Base-by-base conservation (phyloP, 2,888 invertebrate species). In the Ennomos erosarius region DNA sequence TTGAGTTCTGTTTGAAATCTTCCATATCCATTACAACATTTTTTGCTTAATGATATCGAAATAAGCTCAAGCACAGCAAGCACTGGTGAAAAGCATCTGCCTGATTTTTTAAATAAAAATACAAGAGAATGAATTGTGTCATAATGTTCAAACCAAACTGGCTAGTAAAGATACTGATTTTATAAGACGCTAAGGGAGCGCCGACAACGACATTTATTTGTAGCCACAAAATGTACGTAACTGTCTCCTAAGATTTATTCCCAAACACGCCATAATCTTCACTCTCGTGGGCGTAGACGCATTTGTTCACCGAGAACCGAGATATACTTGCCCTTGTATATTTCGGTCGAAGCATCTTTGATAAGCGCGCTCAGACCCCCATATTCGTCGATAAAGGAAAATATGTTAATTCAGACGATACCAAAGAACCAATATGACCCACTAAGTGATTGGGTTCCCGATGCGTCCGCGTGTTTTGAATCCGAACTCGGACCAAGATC, bases 391-490 rank as follows among this genome's bases (percentile, higher is more conserved):
- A 92, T 92, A 91, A 90, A 84, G 82, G 85, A 88, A 90, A 90
- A 90, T 90, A 92, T 92, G 92, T 90, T 90, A 91, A 91, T 91
- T 89, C 78, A 75, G 80, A 75, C 78, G 74, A 82, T 81, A 75
- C 80, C 74, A 82, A 78, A 83, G 84, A 85, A 78, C 82, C 84
- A 85, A 88, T 88, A 88, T 90, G 85, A 87, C 87, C 90, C 81
- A 87, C 90, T 91, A 91, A 92, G 91, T 92, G 92, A 92, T 91
- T 91, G 90, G 91, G 78, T 88, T 85, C 74, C 83, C 77, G 79
- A 79, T 83, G 81, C 80, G 79, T 76, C 74, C 75, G 79, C 86
- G 87, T 88, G 89, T 85, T 85, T 86, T 76, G 89, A 90, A 91
- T 90, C 84, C 81, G 81, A 84, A 87, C 81, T 73, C 70, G 60